Base-by-base conservation (phyloP, 2,797 vertebrate species). In the Pterois miles region DNA sequence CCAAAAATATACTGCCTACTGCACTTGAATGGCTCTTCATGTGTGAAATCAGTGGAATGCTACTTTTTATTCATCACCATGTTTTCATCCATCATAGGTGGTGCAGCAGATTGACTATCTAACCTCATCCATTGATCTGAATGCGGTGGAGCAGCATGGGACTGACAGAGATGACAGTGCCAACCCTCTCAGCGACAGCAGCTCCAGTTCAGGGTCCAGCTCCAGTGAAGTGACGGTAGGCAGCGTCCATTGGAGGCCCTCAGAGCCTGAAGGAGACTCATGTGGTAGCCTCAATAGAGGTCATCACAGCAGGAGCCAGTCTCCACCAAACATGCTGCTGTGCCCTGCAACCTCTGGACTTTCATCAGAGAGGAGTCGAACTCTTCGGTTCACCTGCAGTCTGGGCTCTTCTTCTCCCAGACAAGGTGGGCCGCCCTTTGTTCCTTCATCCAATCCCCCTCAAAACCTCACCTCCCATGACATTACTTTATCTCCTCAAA, bases 21-120 rank as follows among this genome's bases (percentile, higher is more conserved):
- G n/a, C n/a, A n/a, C n/a, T n/a, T n/a, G n/a, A n/a, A 60, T 4
- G 2, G 23, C 74, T 52, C 59, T 25, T 52, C 16, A 22, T 20
- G 25, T 18, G 29, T 59, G 56, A 75, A 67, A 79, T 67, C 38
- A 58, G 13, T 54, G 25, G 16, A 43, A 9, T 23, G 27, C 23
- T 8, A 22, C 65, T 27, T 46, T 75, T 20, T 48, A 36, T 66
- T 60, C 22, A 52, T 54, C 16, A 22, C 8, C 7, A 56, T 50
- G 20, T 25, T 54, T 71, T 60, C 48, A 46, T 68, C 36, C 34
- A 62, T 84, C 18, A 22, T 77, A 96, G 95, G 94, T 96, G 74
- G 95, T 96, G 76, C 90, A 94, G 70, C 94, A 95, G 90, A 96
- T 96, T 68, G 95, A 96, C 83, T 76, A 91, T 71, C 87, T 96